Evolutionary conservation across 2,888 invertebrate genomes (phyloP).

Genomic region (Notodonta ziczac): DNA sequence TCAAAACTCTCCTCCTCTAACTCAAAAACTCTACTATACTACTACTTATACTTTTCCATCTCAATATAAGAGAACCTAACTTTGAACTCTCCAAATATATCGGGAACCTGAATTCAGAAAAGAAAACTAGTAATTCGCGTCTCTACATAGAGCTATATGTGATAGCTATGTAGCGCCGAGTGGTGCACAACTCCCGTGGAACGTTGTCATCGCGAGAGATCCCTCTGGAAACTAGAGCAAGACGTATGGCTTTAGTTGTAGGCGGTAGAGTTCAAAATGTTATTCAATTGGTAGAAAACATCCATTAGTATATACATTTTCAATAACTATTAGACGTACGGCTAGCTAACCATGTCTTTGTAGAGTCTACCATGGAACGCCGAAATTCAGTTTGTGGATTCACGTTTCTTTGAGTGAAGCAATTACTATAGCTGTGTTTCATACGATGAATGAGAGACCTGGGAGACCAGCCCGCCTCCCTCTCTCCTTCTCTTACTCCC

Average conservation of each 20-base stretch:
- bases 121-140: neutral
- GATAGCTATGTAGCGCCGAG: conserved; percentile 27
- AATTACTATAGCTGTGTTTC: too few species aligned
- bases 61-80: conserved; percentile 23
- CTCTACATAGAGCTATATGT: conserved; percentile 16
- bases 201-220: conserved; percentile 48
- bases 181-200: conserved; percentile 39
- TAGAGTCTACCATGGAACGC: too few species aligned
- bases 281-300: neutral
- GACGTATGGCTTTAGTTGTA: neutral
- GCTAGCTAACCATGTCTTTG: too few species aligned
- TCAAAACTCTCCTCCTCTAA: too few species aligned
- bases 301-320: too few species aligned
- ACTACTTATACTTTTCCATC: conserved; percentile 13
- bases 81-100: conserved; percentile 11
- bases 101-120: conserved; percentile 1
- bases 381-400: too few species aligned
- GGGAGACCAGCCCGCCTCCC: too few species aligned
- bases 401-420: too few species aligned
- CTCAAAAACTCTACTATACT: too few species aligned
- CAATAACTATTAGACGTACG: too few species aligned
- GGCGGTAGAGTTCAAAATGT: neutral
- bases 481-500: too few species aligned
- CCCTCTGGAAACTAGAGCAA: conserved; percentile 44
- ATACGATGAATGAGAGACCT: too few species aligned